phyloP scores from a whole-genome alignment of 2,888 invertebrate species.

The Linhomoeus sp. region DNA sequence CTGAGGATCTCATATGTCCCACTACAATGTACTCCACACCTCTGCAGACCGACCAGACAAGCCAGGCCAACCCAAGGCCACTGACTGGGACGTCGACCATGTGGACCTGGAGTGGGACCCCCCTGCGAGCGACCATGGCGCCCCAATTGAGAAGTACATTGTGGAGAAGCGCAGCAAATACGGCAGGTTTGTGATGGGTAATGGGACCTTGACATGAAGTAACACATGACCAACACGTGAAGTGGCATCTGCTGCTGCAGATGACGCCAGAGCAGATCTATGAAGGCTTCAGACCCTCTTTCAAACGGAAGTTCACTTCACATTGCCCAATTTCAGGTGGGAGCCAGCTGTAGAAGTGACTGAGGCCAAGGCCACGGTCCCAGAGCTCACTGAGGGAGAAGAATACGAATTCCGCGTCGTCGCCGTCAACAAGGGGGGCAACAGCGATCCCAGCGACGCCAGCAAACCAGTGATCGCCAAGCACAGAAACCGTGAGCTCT shows the following conservation, averaged over 20 bases:
- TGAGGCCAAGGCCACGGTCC: constrained; percentile 57
- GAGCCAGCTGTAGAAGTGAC: constrained; percentile 71
- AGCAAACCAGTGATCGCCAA: constrained; percentile 67
- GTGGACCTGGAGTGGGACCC: constrained; percentile 74
- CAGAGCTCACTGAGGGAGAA: constrained; percentile 66
- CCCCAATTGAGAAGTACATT: constrained; percentile 73
- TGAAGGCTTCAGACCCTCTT: too few species aligned
- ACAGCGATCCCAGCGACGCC: constrained; percentile 65
- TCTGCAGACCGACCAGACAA: constrained; percentile 46
- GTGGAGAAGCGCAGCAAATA: constrained; percentile 80
- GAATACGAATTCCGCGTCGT: constrained; percentile 61
- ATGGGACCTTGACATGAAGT: too few species aligned
- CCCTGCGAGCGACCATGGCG: constrained; percentile 66
- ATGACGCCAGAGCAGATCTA: too few species aligned
- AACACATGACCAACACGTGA: too few species aligned
- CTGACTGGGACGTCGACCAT: constrained; percentile 81
- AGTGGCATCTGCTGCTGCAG: too few species aligned
- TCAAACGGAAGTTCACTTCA: too few species aligned
- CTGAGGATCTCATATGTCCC: too few species aligned
- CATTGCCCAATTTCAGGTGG: constrained; percentile 73
- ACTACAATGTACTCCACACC: too few species aligned
- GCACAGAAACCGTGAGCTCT: constrained; percentile 33
- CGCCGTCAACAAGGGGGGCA: constrained; percentile 79
- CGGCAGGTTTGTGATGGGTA: too few species aligned
- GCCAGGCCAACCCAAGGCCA: constrained; percentile 74